phyloP scores from a whole-genome alignment of 2,797 vertebrate genomes.

The Takifugu ocellatus region DNA sequence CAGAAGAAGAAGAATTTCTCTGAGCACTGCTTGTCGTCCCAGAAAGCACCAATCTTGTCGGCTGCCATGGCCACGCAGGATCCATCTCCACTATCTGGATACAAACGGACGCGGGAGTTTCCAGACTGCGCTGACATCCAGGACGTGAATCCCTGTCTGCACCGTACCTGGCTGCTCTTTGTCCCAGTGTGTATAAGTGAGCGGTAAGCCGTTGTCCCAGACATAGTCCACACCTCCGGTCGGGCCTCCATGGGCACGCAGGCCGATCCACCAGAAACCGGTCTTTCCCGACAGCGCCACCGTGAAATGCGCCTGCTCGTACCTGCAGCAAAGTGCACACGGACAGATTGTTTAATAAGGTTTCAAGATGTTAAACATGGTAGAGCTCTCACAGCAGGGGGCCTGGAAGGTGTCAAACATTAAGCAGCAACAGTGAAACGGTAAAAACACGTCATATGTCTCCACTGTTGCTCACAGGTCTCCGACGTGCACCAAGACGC shows the following conservation, averaged over 20 bases:
- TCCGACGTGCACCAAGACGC: conserved; percentile 71
- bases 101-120: background rate
- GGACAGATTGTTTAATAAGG: background rate
- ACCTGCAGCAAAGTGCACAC: conserved; percentile 54
- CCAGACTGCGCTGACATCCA: too few species aligned
- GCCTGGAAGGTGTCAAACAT: too few species aligned
- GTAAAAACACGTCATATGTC: too few species aligned
- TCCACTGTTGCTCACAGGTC: conserved; percentile 69
- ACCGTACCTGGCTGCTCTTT: conserved; percentile 73
- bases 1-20: conserved; percentile 69
- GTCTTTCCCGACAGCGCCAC: conserved; percentile 60
- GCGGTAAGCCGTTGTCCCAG: conserved; percentile 69
- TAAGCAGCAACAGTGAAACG: too few species aligned
- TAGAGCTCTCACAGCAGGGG: too few species aligned
- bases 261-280: conserved; percentile 76
- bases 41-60: conserved; percentile 71
- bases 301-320: conserved; percentile 79
- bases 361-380: background rate
- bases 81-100: conserved; percentile 67
- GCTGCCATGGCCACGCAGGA: conserved; percentile 78
- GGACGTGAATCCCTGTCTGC: background rate
- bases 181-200: conserved; percentile 80
- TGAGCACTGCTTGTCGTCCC: conserved; percentile 73
- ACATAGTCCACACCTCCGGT: conserved; percentile 74
- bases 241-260: conserved; percentile 58